These are phyloP conservation scores for Trochalopteron elliotii DNA, from an alignment of 2,113 vertebrate species.

Conservation along the genomic window DNA sequence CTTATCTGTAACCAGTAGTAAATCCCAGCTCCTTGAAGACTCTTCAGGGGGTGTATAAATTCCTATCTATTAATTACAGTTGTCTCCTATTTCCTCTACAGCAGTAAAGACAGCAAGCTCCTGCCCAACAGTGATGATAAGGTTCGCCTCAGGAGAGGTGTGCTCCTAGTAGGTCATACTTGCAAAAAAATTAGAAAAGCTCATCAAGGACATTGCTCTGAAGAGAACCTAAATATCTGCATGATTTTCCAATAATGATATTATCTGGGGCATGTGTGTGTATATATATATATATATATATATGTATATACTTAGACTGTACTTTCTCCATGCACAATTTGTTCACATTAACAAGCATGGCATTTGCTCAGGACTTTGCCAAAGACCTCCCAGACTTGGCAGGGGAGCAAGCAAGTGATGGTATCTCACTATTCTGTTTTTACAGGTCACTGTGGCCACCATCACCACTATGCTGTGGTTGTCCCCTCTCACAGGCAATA, in stretches of 20 bases:
- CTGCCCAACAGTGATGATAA: background rate
- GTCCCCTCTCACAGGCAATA: background rate
- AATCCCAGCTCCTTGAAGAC: background rate
- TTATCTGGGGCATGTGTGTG: background rate
- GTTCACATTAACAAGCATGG: background rate
- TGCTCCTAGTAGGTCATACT: background rate
- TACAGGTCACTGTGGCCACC: fast-evolving
- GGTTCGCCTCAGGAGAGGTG: background rate
- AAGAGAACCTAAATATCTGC: background rate
- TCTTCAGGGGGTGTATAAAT: background rate
- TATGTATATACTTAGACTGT: background rate
- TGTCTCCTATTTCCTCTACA: background rate
- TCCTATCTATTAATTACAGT: background rate
- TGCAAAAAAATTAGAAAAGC: background rate
- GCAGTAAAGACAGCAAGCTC: background rate
- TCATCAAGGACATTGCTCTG: background rate
- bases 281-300: too few species aligned
- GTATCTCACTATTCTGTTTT: background rate
- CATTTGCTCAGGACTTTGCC: background rate
- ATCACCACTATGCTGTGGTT: fast-evolving
- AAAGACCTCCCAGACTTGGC: background rate
- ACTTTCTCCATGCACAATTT: background rate
- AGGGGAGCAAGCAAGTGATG: background rate
- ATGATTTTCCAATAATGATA: background rate
- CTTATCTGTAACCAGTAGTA: background rate